phyloP scores from a whole-genome alignment of 2,888 invertebrate species.

The Pollenia labialis region DNA sequence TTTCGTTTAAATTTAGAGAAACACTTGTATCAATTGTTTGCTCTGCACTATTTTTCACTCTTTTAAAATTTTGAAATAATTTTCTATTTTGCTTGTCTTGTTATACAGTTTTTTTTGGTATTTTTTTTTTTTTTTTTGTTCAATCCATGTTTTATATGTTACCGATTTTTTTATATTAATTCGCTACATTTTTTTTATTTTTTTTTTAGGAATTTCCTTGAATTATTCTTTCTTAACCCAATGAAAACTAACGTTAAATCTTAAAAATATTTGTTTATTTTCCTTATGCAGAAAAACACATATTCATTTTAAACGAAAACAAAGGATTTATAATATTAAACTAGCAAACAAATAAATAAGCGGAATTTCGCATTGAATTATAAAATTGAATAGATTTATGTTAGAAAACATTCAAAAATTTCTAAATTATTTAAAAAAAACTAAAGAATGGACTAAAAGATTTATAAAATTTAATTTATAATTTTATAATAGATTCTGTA shows the following conservation, averaged over 20 bases:
- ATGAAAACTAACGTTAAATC: background rate
- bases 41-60: slow-evolving; percentile 60
- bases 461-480: too few relatives aligned
- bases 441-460: too few relatives aligned
- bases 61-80: slow-evolving; percentile 34
- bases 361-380: slow-evolving; percentile 21
- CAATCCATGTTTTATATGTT: slow-evolving; percentile 58
- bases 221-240: slow-evolving; percentile 45
- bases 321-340: background rate
- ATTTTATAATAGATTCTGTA: too few relatives aligned
- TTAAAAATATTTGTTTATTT: background rate
- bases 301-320: background rate
- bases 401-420: too few relatives aligned
- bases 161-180: slow-evolving; percentile 65
- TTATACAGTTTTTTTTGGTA: slow-evolving; percentile 36
- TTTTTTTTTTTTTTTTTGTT: background rate
- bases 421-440: too few relatives aligned
- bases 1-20: slow-evolving; percentile 30
- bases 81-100: slow-evolving; percentile 34
- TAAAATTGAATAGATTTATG: slow-evolving; percentile 12
- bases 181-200: slow-evolving; percentile 51
- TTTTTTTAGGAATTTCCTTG: slow-evolving; percentile 16
- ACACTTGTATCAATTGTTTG: slow-evolving; percentile 67
- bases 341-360: slow-evolving; percentile 18
- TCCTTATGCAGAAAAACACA: background rate